Evolutionary conservation across 2,888 invertebrate species (phyloP), one percentile per base, ranked within the genome.

Genomic region (Deroplatys truncata): DNA sequence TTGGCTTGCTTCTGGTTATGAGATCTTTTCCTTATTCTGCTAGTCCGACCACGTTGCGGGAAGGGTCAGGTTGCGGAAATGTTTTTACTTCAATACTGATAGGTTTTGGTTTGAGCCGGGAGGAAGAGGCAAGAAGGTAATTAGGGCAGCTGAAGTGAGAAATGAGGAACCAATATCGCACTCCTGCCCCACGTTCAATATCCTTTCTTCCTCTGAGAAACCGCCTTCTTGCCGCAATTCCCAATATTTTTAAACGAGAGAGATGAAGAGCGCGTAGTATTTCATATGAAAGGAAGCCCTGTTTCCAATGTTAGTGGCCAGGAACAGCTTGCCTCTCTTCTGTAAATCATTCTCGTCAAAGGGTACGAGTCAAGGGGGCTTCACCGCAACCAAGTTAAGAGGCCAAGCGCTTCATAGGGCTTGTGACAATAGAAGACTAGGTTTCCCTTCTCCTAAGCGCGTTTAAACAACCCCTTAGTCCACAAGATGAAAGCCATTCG

Each of bases 81-180:
- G 56, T 72, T 72, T 72, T 72, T 72, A 72, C 56, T 72, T 72
- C 56, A 72, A 72, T 72, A 72, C 56, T 72, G 56, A 72, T 72
- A 72, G 56, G 56, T 72, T 72, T 72, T 25, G 56, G 56, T 72
- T 72, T 72, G 82, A 89, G 35, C 85, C 85, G 49, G 85, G 85
- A 85, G 89, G 84, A 82, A 72, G 85, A 72, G 56, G 56, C 56
- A 83, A 85, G 88, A 85, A 56, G 85, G 88, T 90, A 90, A 90
- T 88, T 88, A 88, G 90, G 85, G 90, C 56, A 72, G 85, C 31
- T 82, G 86, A 86, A 86, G 86, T 86, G 86, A 86, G 86, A 86
- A 86, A 86, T 86, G 86, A 86, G 86, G 86, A 86, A 82, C 86
- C 86, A 86, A 86, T 86, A 86, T 86, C 86, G n/a, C 31, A 31